A percentile compares a stretch with the other conserved stretches of the same genome.
phyloP scores from a whole-genome alignment of 2,797 vertebrate species.

The Pangasius macronema region DNA sequence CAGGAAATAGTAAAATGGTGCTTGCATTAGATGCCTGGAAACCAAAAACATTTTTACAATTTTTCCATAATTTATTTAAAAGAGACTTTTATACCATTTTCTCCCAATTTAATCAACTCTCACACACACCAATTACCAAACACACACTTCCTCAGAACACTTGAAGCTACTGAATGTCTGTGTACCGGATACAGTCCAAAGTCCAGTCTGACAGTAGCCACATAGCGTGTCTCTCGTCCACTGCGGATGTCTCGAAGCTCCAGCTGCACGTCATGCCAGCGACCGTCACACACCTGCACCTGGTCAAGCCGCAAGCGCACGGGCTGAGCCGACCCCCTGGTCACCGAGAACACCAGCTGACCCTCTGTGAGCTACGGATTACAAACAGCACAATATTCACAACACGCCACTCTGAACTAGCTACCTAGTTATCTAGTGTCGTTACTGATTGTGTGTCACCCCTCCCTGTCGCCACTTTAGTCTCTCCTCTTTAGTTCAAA shows the following conservation, averaged over 20 bases:
- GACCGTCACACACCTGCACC: slow-evolving; percentile 88
- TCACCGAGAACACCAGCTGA: slow-evolving; percentile 88
- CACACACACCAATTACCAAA: neutral
- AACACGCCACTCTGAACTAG: slow-evolving; percentile 6
- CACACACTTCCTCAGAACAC: neutral
- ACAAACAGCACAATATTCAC: slow-evolving; percentile 16
- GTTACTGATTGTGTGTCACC: too few species aligned
- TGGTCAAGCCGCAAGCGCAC: slow-evolving; percentile 89
- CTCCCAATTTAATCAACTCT: neutral
- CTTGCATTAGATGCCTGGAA: neutral
- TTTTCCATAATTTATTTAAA: neutral
- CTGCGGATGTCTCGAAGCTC: slow-evolving; percentile 88
- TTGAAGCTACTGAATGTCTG: neutral
- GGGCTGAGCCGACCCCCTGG: slow-evolving; percentile 77
- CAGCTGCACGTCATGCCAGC: slow-evolving; percentile 94
- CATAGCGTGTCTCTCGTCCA: slow-evolving; percentile 82
- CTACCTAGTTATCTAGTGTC: too few species aligned
- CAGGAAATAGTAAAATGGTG: neutral
- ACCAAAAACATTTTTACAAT: neutral
- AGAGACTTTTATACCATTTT: neutral
- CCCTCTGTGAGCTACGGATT: slow-evolving; percentile 82
- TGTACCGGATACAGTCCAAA: slow-evolving; percentile 92
- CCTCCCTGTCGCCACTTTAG: too few species aligned
- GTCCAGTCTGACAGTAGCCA: slow-evolving; percentile 90
- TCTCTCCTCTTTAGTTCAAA: too few species aligned